Evolutionary conservation across 1,140 invertebrate genomes (phyloP), one percentile per base, ranked within the genome.

Genomic region (Lethrus apterus): DNA sequence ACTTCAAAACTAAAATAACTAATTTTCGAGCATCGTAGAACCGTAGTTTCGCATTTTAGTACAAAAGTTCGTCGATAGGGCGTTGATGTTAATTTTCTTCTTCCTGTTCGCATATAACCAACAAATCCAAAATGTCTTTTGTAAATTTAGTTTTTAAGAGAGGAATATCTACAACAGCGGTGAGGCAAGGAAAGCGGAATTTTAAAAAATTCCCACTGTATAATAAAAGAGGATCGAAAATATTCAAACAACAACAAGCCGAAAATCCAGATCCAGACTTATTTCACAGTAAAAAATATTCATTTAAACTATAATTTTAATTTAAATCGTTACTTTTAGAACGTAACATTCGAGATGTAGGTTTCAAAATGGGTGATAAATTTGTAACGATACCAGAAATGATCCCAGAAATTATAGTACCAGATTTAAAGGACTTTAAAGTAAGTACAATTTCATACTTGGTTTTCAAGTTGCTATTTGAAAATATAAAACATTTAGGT

Each of bases 331-430:
- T 17, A 30, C 47, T 65, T 63, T 36, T 47, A 80, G 79, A 74
- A 51, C 72, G 83, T 50, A 85, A 86, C 9, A 76, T 82, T 1
- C 76, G 77, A 51, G 69, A 74, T 48, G 69, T 68, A 7, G 85
- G 84, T 17, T 76, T 76, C 38, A 55, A 55, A 9, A 49, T 63
- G 2, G 68, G 78, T 31, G 74, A 75, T 11, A 68, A 70, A 51
- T 88, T 77, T 65, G 66, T 81, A 2, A 52, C 58, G 14, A 65
- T 96, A 11, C 81, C 83, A n/a, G 93, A 97, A 77, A 90, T 86
- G 80, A 80, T 93, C 51, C 91, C 93, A 8, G 86, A 96, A 64
- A 60, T 97, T 10, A 80, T 98, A 49, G 93, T 97, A 11, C 94
- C 94, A 1, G 81, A 95, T 64, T 68, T 98, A 3, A 82, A 76